phyloP scores from a whole-genome alignment of 2,113 vertebrate species.

The Microtus ochrogaster region DNA sequence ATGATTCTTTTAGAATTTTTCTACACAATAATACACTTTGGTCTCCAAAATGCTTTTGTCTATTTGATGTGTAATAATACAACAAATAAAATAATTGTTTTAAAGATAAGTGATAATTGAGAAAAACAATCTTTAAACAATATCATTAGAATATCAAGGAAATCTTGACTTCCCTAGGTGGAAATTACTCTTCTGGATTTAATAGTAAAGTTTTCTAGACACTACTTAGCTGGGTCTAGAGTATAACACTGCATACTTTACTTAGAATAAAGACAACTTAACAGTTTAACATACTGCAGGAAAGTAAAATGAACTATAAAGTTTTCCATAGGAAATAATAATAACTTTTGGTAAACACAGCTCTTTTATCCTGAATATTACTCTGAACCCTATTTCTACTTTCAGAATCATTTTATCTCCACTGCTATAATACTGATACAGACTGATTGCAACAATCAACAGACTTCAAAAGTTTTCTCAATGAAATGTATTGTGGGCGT shows the following conservation, averaged over 20 bases:
- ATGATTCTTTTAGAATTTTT: neutral
- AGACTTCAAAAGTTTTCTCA: neutral
- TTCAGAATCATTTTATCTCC: neutral
- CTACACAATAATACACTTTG: neutral
- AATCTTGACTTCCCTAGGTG: neutral
- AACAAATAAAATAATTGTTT: conserved; percentile 21
- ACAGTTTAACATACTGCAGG: neutral
- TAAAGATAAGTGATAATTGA: neutral
- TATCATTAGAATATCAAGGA: conserved; percentile 19
- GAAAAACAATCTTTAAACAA: neutral
- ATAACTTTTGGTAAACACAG: neutral
- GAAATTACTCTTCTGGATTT: conserved; percentile 8
- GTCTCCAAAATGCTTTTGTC: neutral
- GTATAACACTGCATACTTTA: neutral
- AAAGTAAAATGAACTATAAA: neutral
- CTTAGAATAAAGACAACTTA: neutral
- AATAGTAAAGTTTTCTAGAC: neutral
- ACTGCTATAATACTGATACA: neutral
- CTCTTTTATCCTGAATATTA: neutral
- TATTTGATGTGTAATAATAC: neutral
- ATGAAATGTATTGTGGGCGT: neutral
- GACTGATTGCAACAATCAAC: neutral
- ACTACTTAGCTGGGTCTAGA: neutral
- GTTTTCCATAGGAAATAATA: neutral
- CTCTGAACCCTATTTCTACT: neutral